Conservation (phyloP, 2,888 invertebrate genomes). For the Endomychus coccineus region DNA sequence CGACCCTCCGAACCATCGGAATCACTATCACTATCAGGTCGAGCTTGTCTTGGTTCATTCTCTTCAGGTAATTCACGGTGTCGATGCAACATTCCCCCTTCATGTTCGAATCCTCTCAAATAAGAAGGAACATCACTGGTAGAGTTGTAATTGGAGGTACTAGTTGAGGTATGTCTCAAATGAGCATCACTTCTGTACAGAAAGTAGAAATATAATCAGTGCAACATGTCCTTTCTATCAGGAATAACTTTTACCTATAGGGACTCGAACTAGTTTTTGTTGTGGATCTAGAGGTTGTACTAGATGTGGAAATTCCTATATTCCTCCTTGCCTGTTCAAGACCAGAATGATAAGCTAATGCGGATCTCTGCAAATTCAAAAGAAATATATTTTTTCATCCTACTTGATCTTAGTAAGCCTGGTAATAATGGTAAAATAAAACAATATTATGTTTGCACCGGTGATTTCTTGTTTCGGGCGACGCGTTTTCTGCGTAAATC, state of each 20-base stretch:
- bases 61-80: slow-evolving; percentile 46
- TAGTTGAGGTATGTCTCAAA: slow-evolving; percentile 74
- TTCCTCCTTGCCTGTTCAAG: slow-evolving; percentile 60
- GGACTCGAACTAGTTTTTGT: slow-evolving; percentile 92
- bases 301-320: slow-evolving; percentile 90
- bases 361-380: slow-evolving; percentile 58
- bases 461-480: too few relatives aligned
- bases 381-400: too few relatives aligned
- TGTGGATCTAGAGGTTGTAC: slow-evolving; percentile 89
- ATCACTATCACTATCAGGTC: slow-evolving; percentile 57
- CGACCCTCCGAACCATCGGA: slow-evolving; percentile 71
- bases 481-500: too few relatives aligned
- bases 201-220: not conserved
- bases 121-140: slow-evolving; percentile 71
- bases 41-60: slow-evolving; percentile 34
- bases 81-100: slow-evolving; percentile 49
- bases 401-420: too few relatives aligned
- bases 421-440: too few relatives aligned
- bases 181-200: slow-evolving; percentile 66
- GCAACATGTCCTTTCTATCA: slow-evolving; percentile 4
- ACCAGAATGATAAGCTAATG: slow-evolving; percentile 70
- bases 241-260: slow-evolving; percentile 54
- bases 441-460: too few relatives aligned
- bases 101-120: slow-evolving; percentile 57
- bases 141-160: slow-evolving; percentile 81